Percentiles rank a stretch among this genome's conserved stretches.
Conservation (phyloP, 2,888 invertebrate genomes). For the Cataglyphis cursor region DNA sequence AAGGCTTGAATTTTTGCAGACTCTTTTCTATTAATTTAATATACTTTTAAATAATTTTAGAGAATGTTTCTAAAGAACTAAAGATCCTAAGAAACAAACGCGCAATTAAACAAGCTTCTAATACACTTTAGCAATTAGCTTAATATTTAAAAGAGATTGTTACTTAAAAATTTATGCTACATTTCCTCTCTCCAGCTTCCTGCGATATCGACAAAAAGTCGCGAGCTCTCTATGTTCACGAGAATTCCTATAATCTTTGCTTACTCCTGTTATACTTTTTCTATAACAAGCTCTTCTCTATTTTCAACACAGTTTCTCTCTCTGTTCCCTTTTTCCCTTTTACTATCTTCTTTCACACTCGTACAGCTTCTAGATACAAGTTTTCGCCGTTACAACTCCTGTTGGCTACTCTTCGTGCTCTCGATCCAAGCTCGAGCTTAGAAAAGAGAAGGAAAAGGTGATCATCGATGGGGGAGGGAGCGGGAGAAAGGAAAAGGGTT, state of each 20-base stretch:
- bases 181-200: neutral
- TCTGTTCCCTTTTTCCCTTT: neutral
- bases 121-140: neutral
- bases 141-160: slow-evolving; percentile 7
- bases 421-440: slow-evolving; percentile 1
- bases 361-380: neutral
- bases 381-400: slow-evolving; percentile 29
- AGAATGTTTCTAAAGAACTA: neutral
- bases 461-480: slow-evolving; percentile 12
- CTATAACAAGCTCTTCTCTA: slow-evolving; percentile 11
- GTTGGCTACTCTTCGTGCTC: slow-evolving; percentile 24
- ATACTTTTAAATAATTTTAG: neutral
- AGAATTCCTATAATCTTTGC: slow-evolving; percentile 6
- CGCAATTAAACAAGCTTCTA: neutral
- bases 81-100: neutral
- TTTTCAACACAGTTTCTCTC: neutral
- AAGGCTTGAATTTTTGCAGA: neutral
- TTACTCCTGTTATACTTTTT: neutral
- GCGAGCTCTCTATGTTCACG: neutral
- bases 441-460: neutral
- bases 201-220: neutral
- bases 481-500: neutral
- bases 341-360: neutral
- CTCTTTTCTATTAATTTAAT: neutral
- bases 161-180: neutral